Percentiles rank a stretch among this genome's conserved stretches.
phyloP scores from a whole-genome alignment of 1,140 invertebrate species.

The Neodiprion pinetum region DNA sequence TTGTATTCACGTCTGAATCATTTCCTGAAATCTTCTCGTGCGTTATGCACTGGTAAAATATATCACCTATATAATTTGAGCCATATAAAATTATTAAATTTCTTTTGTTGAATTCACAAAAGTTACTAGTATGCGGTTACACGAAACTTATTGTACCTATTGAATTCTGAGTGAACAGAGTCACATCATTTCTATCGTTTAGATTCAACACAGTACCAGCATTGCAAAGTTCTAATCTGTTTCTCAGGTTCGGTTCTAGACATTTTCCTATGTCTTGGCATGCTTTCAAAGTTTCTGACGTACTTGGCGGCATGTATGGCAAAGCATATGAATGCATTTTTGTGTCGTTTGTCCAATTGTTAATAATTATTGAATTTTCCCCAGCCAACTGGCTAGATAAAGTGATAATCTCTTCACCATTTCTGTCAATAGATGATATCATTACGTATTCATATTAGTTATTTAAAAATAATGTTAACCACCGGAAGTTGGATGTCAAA shows the following conservation, averaged over 20 bases:
- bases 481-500: neutral
- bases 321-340: slow-evolving; percentile 43
- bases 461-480: neutral
- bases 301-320: slow-evolving; percentile 45
- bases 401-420: slow-evolving; percentile 46
- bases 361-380: slow-evolving; percentile 50
- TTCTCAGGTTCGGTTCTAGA: slow-evolving; percentile 47
- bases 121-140: neutral
- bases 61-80: slow-evolving; percentile 42
- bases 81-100: neutral
- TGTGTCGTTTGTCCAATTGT: slow-evolving; percentile 47
- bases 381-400: slow-evolving; percentile 46
- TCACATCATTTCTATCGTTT: slow-evolving; percentile 33
- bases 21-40: slow-evolving; percentile 37
- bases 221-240: slow-evolving; percentile 46
- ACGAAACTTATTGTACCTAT: slow-evolving; percentile 38
- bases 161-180: slow-evolving; percentile 52
- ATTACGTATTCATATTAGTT: neutral
- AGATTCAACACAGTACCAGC: slow-evolving; percentile 43
- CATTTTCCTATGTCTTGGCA: slow-evolving; percentile 48
- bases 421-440: slow-evolving; percentile 30
- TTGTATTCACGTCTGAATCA: slow-evolving; percentile 43
- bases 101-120: neutral
- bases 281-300: slow-evolving; percentile 44
- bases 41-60: slow-evolving; percentile 56